These are phyloP conservation scores for Idris sp. DNA, from an alignment of 1,140 invertebrate species.

Conservation along the genomic window DNA sequence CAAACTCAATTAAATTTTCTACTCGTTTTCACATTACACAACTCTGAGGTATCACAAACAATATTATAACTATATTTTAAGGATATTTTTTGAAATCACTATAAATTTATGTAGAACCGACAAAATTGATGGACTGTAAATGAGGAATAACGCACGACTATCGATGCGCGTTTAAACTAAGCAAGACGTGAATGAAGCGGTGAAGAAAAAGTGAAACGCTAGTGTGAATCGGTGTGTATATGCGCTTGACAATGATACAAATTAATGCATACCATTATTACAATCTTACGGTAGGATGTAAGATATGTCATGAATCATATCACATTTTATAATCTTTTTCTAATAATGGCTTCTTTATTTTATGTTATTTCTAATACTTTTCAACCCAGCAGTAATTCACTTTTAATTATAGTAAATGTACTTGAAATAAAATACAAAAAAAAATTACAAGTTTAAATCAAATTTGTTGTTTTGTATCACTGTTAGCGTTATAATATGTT, in stretches of 20 bases:
- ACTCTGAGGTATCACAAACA: no score
- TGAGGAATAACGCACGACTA: constrained; percentile 24
- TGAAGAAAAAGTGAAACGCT: constrained; percentile 63
- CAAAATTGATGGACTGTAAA: neutral
- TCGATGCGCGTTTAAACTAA: constrained; percentile 54
- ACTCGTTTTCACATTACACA: no score
- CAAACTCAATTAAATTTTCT: neutral
- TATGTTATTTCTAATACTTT: constrained; percentile 3
- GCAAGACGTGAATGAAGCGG: constrained; percentile 60
- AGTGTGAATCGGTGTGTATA: constrained; percentile 65
- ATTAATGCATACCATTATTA: constrained; percentile 62
- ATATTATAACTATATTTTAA: no score
- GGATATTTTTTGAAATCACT: no score
- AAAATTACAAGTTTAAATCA: no score
- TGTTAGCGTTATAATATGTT: no score
- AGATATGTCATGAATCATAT: constrained; percentile 55
- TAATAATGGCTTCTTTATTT: constrained; percentile 38
- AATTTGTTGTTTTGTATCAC: no score
- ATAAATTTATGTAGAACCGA: neutral
- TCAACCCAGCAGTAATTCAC: no score
- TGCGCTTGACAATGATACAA: constrained; percentile 63
- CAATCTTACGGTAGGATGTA: constrained; percentile 52
- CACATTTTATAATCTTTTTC: constrained; percentile 31
- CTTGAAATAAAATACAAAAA: no score
- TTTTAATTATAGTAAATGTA: no score